Percentiles rank a stretch among this genome's conserved stretches.
Conservation (phyloP, 2,888 invertebrate species). For the Cataglyphis albicans region DNA sequence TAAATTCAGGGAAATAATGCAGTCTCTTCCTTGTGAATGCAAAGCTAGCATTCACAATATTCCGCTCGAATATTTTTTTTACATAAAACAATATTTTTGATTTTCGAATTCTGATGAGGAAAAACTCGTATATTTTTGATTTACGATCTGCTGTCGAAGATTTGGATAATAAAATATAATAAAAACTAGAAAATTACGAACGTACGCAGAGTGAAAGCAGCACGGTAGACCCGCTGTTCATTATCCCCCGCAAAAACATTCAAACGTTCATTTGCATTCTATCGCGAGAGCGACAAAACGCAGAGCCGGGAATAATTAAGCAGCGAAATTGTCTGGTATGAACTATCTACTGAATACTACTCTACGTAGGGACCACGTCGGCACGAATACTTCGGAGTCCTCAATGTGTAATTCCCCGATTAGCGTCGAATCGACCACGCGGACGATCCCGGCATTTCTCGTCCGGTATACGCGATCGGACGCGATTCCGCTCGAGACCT, state of each 20-base stretch:
- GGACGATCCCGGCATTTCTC: not conserved
- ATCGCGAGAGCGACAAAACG: conserved; percentile 51
- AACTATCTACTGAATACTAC: conserved; percentile 51
- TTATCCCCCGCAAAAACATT: conserved; percentile 44
- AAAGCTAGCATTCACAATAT: not conserved
- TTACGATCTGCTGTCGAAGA: not conserved
- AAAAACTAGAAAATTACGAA: not conserved
- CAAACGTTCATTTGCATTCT: conserved; percentile 52
- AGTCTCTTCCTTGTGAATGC: not conserved
- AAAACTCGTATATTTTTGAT: not conserved
- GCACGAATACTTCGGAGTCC: conserved; percentile 15
- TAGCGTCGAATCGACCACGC: not conserved
- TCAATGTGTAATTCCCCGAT: conserved; percentile 19
- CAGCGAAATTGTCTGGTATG: conserved; percentile 55
- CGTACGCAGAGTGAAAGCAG: not conserved
- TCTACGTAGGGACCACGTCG: conserved; percentile 15
- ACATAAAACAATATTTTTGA: conserved; percentile 16
- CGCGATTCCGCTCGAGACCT: not conserved
- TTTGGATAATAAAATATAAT: not conserved
- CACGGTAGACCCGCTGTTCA: conserved; percentile 37
- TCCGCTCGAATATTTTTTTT: not conserved
- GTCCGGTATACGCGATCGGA: not conserved
- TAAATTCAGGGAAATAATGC: not conserved
- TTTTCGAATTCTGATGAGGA: not conserved
- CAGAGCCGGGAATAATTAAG: conserved; percentile 51